Conservation (phyloP, 2,888 invertebrate species). For the Incurvaria masculella region DNA sequence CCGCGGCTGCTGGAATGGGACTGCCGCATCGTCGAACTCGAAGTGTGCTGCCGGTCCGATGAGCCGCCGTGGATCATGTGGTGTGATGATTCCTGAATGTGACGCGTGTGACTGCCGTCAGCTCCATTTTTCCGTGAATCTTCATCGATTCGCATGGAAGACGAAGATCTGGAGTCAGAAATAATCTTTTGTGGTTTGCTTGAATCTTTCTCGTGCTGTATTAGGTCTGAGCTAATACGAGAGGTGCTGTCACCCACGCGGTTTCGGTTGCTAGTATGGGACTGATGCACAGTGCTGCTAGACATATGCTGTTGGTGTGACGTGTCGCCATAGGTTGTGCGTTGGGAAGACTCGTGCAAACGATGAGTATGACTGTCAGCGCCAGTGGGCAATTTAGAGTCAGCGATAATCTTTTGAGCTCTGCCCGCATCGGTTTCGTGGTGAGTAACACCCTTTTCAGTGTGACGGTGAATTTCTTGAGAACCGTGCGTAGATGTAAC, state of each 20-base stretch:
- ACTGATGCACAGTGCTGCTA: no score
- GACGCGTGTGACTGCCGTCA: no score
- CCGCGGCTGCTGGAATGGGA: conserved; percentile 34
- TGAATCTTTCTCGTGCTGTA: conserved; percentile 3
- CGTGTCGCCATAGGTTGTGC: no score
- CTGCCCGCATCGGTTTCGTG: conserved; percentile 9
- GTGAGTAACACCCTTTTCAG: conserved; percentile 6
- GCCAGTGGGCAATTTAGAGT: no score
- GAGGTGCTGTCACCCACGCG: no score
- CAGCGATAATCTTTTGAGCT: conserved; percentile 6
- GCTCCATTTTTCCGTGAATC: neutral
- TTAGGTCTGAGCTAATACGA: no score
- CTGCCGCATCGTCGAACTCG: conserved; percentile 14
- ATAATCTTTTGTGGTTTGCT: conserved; percentile 10
- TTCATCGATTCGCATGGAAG: neutral
- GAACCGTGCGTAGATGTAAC: neutral
- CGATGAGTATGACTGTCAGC: no score
- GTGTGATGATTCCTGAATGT: neutral
- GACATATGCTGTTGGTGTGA: no score
- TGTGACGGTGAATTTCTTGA: neutral
- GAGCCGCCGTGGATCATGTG: neutral
- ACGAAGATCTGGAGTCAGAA: conserved; percentile 1
- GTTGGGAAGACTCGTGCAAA: no score
- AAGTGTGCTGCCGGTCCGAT: no score
- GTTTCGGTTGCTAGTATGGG: no score